Percentiles rank a stretch among this genome's conserved stretches.
phyloP scores from a whole-genome alignment of 2,797 vertebrate species.

The Sciurus vulgaris region DNA sequence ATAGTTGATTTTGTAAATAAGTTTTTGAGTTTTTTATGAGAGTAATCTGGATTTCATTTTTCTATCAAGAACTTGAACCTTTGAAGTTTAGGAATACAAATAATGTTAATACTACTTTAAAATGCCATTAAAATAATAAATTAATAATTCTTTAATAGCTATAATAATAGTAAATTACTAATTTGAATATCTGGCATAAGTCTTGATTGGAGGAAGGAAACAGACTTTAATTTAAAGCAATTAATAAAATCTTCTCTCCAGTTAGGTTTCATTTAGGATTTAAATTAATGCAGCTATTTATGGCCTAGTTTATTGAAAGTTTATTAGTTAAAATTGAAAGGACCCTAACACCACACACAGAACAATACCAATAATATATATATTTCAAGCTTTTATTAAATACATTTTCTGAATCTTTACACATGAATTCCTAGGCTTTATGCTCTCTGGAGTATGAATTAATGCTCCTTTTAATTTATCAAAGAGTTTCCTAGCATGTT shows the following conservation, averaged over 20 bases:
- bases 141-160: background rate
- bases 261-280: background rate
- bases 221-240: conserved; percentile 35
- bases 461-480: background rate
- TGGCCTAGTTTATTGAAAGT: background rate
- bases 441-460: background rate
- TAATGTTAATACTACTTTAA: background rate
- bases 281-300: conserved; percentile 31
- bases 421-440: background rate
- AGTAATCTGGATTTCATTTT: background rate
- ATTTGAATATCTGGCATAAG: background rate
- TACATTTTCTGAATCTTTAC: background rate
- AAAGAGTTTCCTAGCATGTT: background rate
- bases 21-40: background rate
- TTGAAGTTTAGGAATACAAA: conserved; percentile 19
- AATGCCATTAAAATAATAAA: background rate
- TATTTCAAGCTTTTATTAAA: background rate
- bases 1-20: background rate
- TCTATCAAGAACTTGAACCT: background rate
- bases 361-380: background rate
- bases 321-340: background rate
- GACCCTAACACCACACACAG: background rate
- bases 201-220: background rate
- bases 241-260: background rate
- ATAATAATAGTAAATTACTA: background rate